phyloP scores from a whole-genome alignment of 2,113 vertebrate species.

The Notarius lentiginosus region DNA sequence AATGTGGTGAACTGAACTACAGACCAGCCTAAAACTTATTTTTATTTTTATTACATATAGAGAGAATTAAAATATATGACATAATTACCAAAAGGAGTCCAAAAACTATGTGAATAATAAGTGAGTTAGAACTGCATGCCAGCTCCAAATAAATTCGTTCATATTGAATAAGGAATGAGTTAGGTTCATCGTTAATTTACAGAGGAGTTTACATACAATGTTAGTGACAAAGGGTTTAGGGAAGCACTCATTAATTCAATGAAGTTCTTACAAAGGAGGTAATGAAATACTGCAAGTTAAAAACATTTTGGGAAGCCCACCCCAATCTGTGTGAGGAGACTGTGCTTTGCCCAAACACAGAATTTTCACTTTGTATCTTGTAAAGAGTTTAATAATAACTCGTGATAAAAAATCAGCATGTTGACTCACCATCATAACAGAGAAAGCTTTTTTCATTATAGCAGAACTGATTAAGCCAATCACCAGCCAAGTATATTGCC shows the following conservation, averaged over 20 bases:
- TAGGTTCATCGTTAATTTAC: no score
- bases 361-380: background rate
- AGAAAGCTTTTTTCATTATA: background rate
- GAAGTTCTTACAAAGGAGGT: background rate
- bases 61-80: background rate
- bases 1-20: background rate
- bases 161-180: background rate
- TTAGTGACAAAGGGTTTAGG: background rate
- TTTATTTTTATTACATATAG: no score
- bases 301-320: background rate
- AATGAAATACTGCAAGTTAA: background rate
- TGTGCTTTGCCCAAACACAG: background rate
- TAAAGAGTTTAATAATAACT: background rate
- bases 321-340: background rate
- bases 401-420: background rate
- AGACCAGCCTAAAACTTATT: background rate
- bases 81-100: background rate
- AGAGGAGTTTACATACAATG: background rate
- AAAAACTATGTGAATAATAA: background rate
- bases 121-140: background rate
- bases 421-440: slow-evolving; percentile 47
- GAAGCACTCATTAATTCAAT: background rate
- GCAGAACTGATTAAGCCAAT: background rate
- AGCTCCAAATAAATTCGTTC: background rate
- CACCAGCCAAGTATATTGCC: background rate